A percentile compares a stretch with the other conserved stretches of the same genome.
These are phyloP conservation scores for Ciconia boyciana DNA, from an alignment of 2,113 vertebrate species.

Conservation along the genomic window DNA sequence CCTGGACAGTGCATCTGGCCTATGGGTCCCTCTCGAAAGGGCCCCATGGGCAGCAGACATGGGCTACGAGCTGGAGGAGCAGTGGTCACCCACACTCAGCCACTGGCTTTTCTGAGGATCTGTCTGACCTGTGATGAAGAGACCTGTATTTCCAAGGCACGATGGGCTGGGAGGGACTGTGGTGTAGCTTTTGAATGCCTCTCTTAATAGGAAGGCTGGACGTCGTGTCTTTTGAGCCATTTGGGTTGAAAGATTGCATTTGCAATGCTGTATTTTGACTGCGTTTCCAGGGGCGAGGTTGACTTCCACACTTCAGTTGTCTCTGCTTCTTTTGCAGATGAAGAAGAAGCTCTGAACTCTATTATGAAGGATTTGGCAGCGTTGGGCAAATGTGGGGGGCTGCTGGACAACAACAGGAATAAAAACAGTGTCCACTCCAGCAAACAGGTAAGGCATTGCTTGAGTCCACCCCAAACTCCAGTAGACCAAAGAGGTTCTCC, in stretches of 20 bases:
- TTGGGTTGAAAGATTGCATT: background rate
- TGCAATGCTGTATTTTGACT: background rate
- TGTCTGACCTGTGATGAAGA: background rate
- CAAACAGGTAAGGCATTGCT: conserved; percentile 77
- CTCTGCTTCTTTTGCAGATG: conserved; percentile 72
- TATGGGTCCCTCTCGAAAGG: background rate
- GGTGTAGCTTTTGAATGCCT: background rate
- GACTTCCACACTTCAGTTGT: background rate
- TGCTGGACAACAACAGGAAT: conserved; percentile 81
- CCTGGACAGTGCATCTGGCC: background rate
- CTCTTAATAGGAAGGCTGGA: background rate
- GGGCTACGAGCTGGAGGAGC: background rate
- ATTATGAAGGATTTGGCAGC: conserved; percentile 94
- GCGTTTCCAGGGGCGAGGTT: fast-evolving
- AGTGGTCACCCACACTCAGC: background rate
- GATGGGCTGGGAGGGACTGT: background rate
- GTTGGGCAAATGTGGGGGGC: conserved; percentile 79
- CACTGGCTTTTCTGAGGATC: background rate
- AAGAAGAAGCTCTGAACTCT: conserved; percentile 89
- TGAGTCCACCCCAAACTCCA: background rate
- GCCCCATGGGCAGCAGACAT: background rate
- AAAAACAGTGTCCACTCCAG: conserved; percentile 76
- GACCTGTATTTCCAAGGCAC: background rate
- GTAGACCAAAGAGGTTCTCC: background rate
- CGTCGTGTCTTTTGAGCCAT: background rate